Base-by-base conservation (phyloP, 2,113 vertebrate genomes). In the Labeo rohita region DNA sequence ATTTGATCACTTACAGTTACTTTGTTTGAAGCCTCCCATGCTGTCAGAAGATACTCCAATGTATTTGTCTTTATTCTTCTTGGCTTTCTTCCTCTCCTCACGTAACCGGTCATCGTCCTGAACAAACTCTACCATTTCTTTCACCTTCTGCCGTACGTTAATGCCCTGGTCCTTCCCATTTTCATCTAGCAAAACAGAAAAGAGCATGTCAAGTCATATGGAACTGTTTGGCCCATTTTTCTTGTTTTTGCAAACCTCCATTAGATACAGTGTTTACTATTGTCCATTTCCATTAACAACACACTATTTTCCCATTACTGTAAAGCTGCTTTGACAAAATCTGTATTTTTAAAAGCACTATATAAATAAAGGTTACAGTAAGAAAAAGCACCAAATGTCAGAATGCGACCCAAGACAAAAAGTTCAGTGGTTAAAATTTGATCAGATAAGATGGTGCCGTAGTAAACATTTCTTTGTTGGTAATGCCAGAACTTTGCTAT, bases 21-120 rank as follows among this genome's bases (percentile, higher is more conserved):
- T 95, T 89, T 96, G 96, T 96, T 96, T 96, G 91, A 97, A 96
- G 89, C 95, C 95, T 80, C 96, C 97, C 87, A 96, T 95, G 90
- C 95, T 97, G 91, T 99, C 97, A 0, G 97, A 99, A 75, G 98
- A 99, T 88, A 99, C 97, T 11, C 98, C 98, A 70, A 99, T 95
- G 76, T 99, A 99, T 94, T 99, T 99, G 93, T 99, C 98, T 93
- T 99, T 99, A 95, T 99, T 99, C 93, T 98, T 99, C 95, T 99
- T 99, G 16, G 98, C 98, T 91, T 99, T 99, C 94, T 99, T 99
- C 89, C 97, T 95, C 90, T 99, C 98, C 87, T 99, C 98, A 89
- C 98, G 95, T 72, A 99, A 95, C 85, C 97, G 94, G 91, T 99
- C 98, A 2, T 99, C 98, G 12, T 99, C 98, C 90, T 99, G 98